Conservation (phyloP, 2,797 vertebrate species). For the Nannoperca obscura region DNA sequence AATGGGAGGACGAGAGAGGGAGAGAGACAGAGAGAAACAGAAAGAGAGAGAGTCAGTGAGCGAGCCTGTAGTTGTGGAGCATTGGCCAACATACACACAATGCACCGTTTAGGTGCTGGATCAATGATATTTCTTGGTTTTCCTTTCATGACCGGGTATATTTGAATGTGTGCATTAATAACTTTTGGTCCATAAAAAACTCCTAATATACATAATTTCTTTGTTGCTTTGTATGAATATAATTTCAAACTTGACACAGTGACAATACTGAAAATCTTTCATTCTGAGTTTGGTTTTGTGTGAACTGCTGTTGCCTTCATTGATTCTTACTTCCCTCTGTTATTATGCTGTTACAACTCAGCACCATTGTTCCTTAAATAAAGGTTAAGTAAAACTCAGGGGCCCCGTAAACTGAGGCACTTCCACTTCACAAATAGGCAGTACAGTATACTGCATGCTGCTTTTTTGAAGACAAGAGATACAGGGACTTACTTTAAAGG, state of each 20-base stretch:
- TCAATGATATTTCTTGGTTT: conserved; percentile 18
- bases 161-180: conserved; percentile 10
- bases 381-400: conserved; percentile 47
- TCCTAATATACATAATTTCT: background rate
- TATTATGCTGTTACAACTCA: conserved; percentile 4
- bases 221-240: background rate
- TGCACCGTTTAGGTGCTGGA: conserved; percentile 16
- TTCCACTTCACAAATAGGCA: conserved; percentile 30
- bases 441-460: background rate
- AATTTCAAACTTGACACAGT: background rate
- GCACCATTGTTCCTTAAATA: conserved; percentile 36
- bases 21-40: conserved; percentile 28
- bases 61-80: conserved; percentile 33
- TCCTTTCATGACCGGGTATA: conserved; percentile 7
- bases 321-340: background rate
- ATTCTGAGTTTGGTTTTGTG: conserved; percentile 3
- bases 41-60: conserved; percentile 34
- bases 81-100: conserved; percentile 26
- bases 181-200: background rate
- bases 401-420: conserved; percentile 16
- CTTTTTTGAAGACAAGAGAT: background rate
- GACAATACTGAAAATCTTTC: background rate
- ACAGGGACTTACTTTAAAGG: background rate
- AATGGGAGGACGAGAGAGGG: conserved; percentile 71
- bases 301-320: background rate